These are phyloP conservation scores for Pheosia tremula DNA, from an alignment of 2,888 invertebrate species.

Conservation along the genomic window DNA sequence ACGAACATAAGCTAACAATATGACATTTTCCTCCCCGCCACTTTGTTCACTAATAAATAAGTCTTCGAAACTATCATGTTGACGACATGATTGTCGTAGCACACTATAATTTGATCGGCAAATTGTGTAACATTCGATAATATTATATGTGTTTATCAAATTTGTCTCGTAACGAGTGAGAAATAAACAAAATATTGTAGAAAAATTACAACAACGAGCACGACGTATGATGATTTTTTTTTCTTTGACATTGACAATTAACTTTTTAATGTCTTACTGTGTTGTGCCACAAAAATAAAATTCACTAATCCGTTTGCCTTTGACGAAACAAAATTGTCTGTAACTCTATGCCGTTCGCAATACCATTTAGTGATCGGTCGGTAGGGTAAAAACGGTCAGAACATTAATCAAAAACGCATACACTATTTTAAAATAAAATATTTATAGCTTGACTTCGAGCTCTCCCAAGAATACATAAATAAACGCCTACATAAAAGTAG, in stretches of 20 bases:
- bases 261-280: background rate
- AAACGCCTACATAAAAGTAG: too few relatives aligned
- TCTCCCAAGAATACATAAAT: too few relatives aligned
- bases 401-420: too few relatives aligned
- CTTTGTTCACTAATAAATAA: slow-evolving; percentile 11
- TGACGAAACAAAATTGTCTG: too few relatives aligned
- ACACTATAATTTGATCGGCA: slow-evolving; percentile 13
- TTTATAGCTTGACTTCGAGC: too few relatives aligned
- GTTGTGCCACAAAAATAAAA: too few relatives aligned
- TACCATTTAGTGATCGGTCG: too few relatives aligned
- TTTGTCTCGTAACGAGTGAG: background rate
- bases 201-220: background rate
- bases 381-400: too few relatives aligned
- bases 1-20: slow-evolving; percentile 10
- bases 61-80: slow-evolving; percentile 11
- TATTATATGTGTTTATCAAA: background rate
- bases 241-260: background rate
- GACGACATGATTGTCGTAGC: slow-evolving; percentile 12
- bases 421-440: too few relatives aligned
- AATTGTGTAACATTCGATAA: background rate
- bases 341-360: too few relatives aligned
- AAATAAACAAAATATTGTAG: slow-evolving; percentile 4
- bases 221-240: slow-evolving; percentile 13
- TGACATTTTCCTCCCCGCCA: slow-evolving; percentile 10
- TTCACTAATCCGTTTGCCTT: too few relatives aligned